Evolutionary conservation across 1,140 invertebrate genomes (phyloP).

Genomic region (Neodiprion virginianus): DNA sequence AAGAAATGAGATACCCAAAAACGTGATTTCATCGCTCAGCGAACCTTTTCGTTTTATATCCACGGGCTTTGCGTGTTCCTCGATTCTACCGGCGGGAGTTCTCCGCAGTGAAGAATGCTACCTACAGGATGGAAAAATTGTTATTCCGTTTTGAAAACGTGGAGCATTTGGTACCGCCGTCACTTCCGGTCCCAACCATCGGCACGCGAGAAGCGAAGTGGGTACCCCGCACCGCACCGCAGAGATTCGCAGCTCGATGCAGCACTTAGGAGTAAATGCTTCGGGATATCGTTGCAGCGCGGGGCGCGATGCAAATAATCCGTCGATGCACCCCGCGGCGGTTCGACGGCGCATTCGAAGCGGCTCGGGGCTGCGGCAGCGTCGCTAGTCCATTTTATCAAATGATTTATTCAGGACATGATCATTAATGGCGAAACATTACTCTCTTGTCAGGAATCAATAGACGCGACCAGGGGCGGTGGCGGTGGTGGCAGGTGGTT

Average conservation of each 20-base stretch:
- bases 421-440: conserved; percentile 59
- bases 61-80: no score
- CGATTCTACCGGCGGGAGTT: no score
- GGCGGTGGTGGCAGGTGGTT: neutral
- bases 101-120: no score
- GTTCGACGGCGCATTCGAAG: neutral
- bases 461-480: conserved; percentile 33
- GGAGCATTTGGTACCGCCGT: conserved; percentile 28
- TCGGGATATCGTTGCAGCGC: conserved; percentile 25
- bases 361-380: neutral
- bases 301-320: no score
- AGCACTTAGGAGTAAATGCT: conserved; percentile 36
- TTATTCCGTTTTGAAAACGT: conserved; percentile 21
- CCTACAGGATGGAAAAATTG: no score
- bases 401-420: conserved; percentile 57
- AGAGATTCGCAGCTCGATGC: conserved; percentile 22
- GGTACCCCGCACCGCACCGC: neutral
- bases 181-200: conserved; percentile 28
- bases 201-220: conserved; percentile 19
- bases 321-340: no score
- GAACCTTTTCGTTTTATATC: no score
- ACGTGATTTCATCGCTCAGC: no score
- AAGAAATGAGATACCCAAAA: no score
- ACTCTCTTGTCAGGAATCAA: conserved; percentile 57
- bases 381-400: conserved; percentile 52